phyloP scores from a whole-genome alignment of 2,797 vertebrate species.

The Aselliscus stoliczkanus region DNA sequence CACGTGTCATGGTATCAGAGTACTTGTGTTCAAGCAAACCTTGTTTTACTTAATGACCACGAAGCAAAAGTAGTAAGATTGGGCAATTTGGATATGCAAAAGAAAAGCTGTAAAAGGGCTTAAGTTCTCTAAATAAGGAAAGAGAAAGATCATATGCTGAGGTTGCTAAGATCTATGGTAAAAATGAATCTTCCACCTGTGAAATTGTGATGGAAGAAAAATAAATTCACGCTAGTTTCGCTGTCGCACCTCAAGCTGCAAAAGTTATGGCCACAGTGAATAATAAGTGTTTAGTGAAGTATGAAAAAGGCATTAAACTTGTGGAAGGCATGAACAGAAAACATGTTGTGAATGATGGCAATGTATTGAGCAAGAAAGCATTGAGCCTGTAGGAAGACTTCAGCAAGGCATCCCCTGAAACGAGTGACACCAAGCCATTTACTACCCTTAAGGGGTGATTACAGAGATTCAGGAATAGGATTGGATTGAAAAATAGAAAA shows the following conservation, averaged over 20 bases:
- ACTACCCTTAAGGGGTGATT: neutral
- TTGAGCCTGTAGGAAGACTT: neutral
- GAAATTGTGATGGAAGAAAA: neutral
- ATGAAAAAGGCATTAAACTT: neutral
- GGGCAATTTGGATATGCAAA: neutral
- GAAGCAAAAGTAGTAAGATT: neutral
- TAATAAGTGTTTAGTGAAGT: neutral
- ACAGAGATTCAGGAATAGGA: neutral
- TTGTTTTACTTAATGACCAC: neutral
- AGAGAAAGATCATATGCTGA: neutral
- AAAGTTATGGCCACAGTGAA: neutral
- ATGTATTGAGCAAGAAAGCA: neutral
- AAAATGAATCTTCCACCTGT: neutral
- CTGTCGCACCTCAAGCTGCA: neutral
- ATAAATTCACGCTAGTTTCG: neutral
- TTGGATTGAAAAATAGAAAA: neutral
- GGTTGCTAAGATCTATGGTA: neutral
- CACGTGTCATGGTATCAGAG: neutral
- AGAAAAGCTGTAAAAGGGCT: neutral
- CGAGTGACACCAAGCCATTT: neutral
- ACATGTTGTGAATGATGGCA: neutral
- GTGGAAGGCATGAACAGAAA: neutral
- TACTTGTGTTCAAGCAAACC: neutral
- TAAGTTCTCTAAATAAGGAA: neutral
- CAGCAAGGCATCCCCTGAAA: neutral